Conservation (phyloP, 2,113 vertebrate genomes). For the Varanus salvator region DNA sequence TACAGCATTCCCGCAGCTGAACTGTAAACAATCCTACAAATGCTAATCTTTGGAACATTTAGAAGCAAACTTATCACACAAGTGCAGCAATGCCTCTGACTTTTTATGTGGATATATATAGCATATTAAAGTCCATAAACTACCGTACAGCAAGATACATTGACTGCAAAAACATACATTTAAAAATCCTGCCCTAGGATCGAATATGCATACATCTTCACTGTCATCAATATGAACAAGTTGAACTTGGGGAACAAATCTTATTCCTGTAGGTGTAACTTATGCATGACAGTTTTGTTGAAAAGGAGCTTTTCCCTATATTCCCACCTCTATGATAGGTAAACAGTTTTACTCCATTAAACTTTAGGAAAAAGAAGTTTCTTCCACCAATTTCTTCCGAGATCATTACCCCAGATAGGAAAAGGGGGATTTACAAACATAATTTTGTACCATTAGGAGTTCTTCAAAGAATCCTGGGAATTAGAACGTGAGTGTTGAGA, state of each 20-base stretch:
- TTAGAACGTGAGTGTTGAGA: background rate
- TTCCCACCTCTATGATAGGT: background rate
- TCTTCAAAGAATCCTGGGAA: background rate
- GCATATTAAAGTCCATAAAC: conserved; percentile 21
- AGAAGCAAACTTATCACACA: conserved; percentile 34
- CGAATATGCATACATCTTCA: conserved; percentile 10
- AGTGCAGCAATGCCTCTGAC: conserved; percentile 19
- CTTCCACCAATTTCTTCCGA: background rate
- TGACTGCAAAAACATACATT: conserved; percentile 16
- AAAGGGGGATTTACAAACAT: background rate
- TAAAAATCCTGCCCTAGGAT: conserved; percentile 14
- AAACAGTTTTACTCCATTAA: background rate
- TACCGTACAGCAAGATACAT: conserved; percentile 26
- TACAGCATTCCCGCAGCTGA: conserved; percentile 44
- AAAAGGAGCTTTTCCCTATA: background rate
- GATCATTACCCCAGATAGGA: background rate
- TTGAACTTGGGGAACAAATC: conserved; percentile 22
- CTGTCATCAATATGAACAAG: background rate
- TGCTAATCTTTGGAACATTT: conserved; percentile 42
- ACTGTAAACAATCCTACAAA: conserved; percentile 54
- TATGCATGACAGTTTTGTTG: background rate
- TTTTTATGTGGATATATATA: conserved; percentile 38
- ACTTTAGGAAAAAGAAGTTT: background rate
- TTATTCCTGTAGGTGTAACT: background rate
- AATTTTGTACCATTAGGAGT: background rate